Base-by-base conservation (phyloP, 2,113 vertebrate genomes). In the Misgurnus anguillicaudatus region DNA sequence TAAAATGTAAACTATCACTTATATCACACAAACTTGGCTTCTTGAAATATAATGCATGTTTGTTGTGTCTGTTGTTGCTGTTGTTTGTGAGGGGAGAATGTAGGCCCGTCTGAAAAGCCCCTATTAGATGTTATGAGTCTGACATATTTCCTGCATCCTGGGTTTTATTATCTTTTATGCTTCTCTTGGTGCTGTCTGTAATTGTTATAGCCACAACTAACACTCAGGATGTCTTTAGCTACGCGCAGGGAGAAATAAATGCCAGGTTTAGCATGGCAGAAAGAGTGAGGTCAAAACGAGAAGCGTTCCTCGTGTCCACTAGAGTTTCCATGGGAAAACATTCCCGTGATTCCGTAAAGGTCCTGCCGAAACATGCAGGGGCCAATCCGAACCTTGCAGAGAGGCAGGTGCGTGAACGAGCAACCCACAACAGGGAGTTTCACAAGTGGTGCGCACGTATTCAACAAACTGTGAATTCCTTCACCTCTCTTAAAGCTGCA, bases 131-230 rank as follows among this genome's bases (percentile, higher is more conserved):
- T 86, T 85, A 75, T 79, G 51, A 57, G 85, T 87, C 86, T 89
- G 80, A 80, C 82, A 81, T 76, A 82, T 81, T 85, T 88, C 87
- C 88, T 86, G 84, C 74, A 60, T 75, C 78, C 78, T 85, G 81
- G 76, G 39, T 86, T 87, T 85, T 83, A 85, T 86, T 86, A 82
- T 80, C 69, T 72, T 82, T 81, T 13, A 81, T 81, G 73, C 78
- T 81, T 66, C 82, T 3, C 3, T 76, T 75, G 75, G 78, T 86
- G 82, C 75, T 83, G 83, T 80, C 83, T 87, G 79, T 84, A 85
- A 87, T 62, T 17, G 61, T 73, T 83, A 78, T 55, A 10, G 41
- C 57, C 60, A 64, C 64, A 83, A 67, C 67, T 66, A 63, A 69
- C 63, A 47, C 78, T 83, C 72, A 75, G 51, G 65, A 72, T 60